Base-by-base conservation (phyloP, 2,888 invertebrate species). In the Polymixis lichenea region DNA sequence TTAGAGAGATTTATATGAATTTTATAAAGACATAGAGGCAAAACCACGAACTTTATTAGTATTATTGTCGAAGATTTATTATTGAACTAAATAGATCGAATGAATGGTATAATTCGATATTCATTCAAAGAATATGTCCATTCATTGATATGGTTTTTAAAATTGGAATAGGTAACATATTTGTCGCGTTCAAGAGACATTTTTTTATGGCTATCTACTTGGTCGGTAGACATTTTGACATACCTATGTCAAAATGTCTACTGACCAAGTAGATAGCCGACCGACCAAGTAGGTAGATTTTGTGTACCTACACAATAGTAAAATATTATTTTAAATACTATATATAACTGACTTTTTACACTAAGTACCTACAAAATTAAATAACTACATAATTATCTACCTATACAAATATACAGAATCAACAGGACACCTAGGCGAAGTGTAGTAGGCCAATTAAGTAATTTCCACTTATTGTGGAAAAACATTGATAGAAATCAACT, bases 1-100 rank as follows among this genome's bases (percentile, higher is more conserved):
- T 74, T 75, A 11, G 1, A 61, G 43, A 94, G 94, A 95, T 95
- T 95, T 95, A 95, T 94, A 92, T 80, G 93, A 92, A 89, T 94
- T 93, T 94, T 87, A 95, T 94, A 94, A 90, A 94, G 94, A 94
- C 88, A 92, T 92, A 90, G 90, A 90, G 90, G 89, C 84, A 86
- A 85, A 87, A 87, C 80, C 85, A 78, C 84, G 68, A 77, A 83
- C 72, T 88, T 62, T 60, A 83, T 85, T 78, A 83, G 80, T 78
- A 81, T 88, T 87, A 82, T 86, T 85, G 64, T 67, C 55, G 64
- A 80, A 88, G 86, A 88, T 88, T 89, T 87, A 87, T 89, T 78
- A 86, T 88, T 85, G 79, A 72, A 83, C 64, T 82, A 75, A 72
- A 76, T 76, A 80, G 55, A 6, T 75, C 62, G 72, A 86, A 78